phyloP scores from a whole-genome alignment of 2,888 invertebrate species.

The Ectemnius continuus region DNA sequence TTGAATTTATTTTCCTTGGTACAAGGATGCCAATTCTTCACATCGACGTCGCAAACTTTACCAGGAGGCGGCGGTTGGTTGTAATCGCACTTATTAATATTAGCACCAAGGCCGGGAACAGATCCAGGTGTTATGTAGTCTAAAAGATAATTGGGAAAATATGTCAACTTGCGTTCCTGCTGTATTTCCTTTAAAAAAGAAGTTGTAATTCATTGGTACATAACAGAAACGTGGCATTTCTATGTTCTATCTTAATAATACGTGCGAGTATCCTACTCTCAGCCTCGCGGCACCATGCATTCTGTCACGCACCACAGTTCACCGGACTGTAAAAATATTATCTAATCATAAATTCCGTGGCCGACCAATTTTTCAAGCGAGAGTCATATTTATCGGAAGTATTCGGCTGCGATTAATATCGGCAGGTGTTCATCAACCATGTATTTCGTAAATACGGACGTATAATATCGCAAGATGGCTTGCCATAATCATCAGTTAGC shows the following conservation, averaged over 20 bases:
- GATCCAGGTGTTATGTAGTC: constrained; percentile 87
- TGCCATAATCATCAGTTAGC: too few species aligned
- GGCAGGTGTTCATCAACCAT: background rate
- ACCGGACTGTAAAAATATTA: too few species aligned
- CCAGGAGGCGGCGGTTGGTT: constrained; percentile 84
- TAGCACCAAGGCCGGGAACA: constrained; percentile 86
- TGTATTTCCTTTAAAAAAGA: too few species aligned
- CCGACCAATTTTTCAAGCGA: background rate
- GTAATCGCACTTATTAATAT: constrained; percentile 88
- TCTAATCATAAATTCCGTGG: too few species aligned
- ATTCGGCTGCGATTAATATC: constrained; percentile 7
- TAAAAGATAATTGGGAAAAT: constrained; percentile 69
- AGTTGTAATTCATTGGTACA: too few species aligned
- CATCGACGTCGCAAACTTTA: constrained; percentile 93
- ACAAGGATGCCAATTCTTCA: constrained; percentile 89
- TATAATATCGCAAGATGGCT: too few species aligned
- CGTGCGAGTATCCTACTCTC: too few species aligned
- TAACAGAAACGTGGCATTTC: too few species aligned
- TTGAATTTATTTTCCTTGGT: constrained; percentile 91
- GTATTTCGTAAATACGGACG: background rate
- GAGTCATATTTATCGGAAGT: constrained; percentile 3
- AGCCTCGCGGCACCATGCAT: too few species aligned
- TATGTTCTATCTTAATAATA: too few species aligned
- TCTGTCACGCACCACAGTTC: too few species aligned
- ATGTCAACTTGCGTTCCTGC: too few species aligned